Evolutionary conservation across 2,888 invertebrate genomes (phyloP).

Genomic region (Cactoblastis cactorum): DNA sequence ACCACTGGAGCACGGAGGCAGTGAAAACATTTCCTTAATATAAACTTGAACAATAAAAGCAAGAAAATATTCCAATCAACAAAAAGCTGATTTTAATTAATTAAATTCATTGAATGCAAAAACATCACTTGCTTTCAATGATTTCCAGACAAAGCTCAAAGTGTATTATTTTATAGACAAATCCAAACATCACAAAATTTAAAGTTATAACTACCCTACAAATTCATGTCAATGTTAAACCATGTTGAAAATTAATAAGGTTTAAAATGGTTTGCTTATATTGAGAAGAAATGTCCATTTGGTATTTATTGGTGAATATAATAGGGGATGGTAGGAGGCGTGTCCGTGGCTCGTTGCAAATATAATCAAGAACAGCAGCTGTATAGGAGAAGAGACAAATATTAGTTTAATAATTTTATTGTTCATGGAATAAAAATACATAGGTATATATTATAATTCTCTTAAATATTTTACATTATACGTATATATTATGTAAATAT

Average conservation of each 20-base stretch:
- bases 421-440: too few species aligned
- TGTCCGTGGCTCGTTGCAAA: slow-evolving; percentile 73
- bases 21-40: too few species aligned
- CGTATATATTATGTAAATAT: too few species aligned
- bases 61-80: slow-evolving; percentile 43
- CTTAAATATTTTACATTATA: too few species aligned
- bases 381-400: slow-evolving; percentile 33
- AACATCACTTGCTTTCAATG: slow-evolving; percentile 73
- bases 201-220: slow-evolving; percentile 5
- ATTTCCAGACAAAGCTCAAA: slow-evolving; percentile 73
- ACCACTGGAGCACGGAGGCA: too few species aligned
- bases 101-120: slow-evolving; percentile 69
- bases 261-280: slow-evolving; percentile 26
- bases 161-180: slow-evolving; percentile 78
- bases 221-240: neutral
- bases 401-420: neutral
- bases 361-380: slow-evolving; percentile 67
- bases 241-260: slow-evolving; percentile 23
- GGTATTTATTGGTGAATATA: slow-evolving; percentile 44
- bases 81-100: slow-evolving; percentile 66
- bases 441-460: too few species aligned
- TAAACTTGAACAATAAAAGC: slow-evolving; percentile 15
- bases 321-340: slow-evolving; percentile 75
- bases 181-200: slow-evolving; percentile 53
- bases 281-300: slow-evolving; percentile 38